Conservation (phyloP, 1,140 invertebrate species). For the Pseudoatta argentina region DNA sequence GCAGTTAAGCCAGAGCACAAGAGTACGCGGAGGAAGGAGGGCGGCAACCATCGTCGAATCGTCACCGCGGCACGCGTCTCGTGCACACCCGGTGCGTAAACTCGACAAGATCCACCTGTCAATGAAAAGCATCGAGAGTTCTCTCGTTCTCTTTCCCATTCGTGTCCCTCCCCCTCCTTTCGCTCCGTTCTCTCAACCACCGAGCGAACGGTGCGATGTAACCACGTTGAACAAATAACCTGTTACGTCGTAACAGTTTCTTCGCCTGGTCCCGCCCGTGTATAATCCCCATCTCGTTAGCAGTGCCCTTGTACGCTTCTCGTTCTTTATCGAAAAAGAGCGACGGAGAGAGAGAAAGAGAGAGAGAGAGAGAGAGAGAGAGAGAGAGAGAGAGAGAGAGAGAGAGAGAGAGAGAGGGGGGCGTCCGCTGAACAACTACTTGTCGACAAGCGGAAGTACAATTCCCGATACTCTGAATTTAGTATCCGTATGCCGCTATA, state of each 20-base stretch:
- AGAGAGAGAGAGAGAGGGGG: background rate
- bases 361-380: background rate
- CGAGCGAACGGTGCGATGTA: conserved; percentile 23
- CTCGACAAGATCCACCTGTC: conserved; percentile 76
- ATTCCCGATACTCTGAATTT: background rate
- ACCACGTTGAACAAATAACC: conserved; percentile 73
- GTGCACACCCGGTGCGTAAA: conserved; percentile 50
- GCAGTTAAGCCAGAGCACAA: background rate
- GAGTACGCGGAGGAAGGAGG: background rate
- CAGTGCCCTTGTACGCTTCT: conserved; percentile 32
- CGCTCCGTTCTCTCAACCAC: conserved; percentile 23
- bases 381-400: background rate
- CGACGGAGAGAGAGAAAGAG: background rate
- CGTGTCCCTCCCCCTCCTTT: no score
- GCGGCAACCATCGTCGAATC: conserved; percentile 43
- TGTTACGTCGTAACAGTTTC: conserved; percentile 69
- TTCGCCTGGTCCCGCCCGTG: conserved; percentile 39
- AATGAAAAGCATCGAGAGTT: conserved; percentile 70
- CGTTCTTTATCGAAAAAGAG: background rate
- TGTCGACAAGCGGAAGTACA: conserved; percentile 23
- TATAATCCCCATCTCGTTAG: conserved; percentile 69
- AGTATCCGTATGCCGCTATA: background rate
- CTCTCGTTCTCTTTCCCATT: conserved; percentile 2
- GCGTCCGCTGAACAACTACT: conserved; percentile 7
- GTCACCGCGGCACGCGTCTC: conserved; percentile 68